These are phyloP conservation scores for Cisticola juncidis DNA, from an alignment of 2,113 vertebrate species.

Conservation along the genomic window DNA sequence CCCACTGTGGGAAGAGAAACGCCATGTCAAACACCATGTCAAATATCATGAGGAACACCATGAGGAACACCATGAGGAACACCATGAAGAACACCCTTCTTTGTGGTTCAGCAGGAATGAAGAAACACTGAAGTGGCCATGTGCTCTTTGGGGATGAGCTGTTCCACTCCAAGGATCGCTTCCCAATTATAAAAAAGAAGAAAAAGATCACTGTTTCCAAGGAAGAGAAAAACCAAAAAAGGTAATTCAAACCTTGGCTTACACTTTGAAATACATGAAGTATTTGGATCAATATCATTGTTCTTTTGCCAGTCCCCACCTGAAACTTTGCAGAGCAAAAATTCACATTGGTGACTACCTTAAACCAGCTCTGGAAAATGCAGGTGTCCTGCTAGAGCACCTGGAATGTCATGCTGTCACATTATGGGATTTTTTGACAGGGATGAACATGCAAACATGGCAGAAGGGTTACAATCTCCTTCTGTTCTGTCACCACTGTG, in stretches of 20 bases:
- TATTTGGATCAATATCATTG: too few relatives aligned
- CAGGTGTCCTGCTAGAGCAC: not conserved
- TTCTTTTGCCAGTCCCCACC: not conserved
- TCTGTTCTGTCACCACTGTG: not conserved
- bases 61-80: not conserved
- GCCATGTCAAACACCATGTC: not conserved
- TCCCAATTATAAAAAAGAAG: not conserved
- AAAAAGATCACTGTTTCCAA: not conserved
- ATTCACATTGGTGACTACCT: not conserved
- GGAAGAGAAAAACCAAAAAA: not conserved
- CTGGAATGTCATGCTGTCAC: not conserved
- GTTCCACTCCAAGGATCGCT: not conserved
- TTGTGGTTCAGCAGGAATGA: not conserved
- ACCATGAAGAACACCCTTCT: not conserved
- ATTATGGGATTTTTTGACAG: fast-evolving
- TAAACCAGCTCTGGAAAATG: not conserved
- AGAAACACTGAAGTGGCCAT: not conserved
- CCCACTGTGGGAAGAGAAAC: conserved; percentile 19
- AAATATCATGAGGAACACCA: not conserved
- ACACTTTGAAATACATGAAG: not conserved
- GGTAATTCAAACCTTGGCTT: not conserved
- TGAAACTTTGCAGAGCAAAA: not conserved
- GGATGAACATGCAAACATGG: fast-evolving
- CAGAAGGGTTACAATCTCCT: not conserved
- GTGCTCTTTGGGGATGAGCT: not conserved